phyloP scores from a whole-genome alignment of 2,797 vertebrate species.

The Centropyge bicolor region DNA sequence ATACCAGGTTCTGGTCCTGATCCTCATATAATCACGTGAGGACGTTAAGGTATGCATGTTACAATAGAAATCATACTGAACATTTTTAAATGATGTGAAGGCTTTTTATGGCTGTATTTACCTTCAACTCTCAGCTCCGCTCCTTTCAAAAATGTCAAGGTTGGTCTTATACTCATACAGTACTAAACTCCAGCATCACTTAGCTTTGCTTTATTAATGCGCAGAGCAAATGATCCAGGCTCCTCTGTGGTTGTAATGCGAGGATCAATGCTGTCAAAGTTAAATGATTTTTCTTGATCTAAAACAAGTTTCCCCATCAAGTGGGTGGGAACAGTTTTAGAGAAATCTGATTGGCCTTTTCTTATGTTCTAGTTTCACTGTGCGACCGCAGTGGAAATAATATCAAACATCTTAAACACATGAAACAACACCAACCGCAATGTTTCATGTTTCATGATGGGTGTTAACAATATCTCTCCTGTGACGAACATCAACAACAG shows the following conservation, averaged over 20 bases:
- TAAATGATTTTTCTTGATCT: conserved; percentile 21
- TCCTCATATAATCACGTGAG: no score
- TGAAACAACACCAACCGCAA: conserved; percentile 2
- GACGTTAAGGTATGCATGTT: no score
- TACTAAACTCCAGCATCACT: conserved; percentile 48
- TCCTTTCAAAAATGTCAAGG: not conserved
- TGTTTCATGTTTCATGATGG: conserved; percentile 3
- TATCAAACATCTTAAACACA: conserved; percentile 10
- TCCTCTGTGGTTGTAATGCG: not conserved
- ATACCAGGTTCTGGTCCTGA: not conserved
- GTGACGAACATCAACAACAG: not conserved
- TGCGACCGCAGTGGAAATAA: conserved; percentile 36
- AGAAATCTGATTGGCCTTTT: conserved; percentile 42
- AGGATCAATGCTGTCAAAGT: rapidly evolving
- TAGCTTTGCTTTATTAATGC: not conserved
- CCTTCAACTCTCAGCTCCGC: conserved; percentile 41
- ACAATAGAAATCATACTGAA: no score
- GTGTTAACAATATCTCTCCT: not conserved
- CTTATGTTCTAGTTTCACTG: not conserved
- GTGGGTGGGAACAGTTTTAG: conserved; percentile 28
- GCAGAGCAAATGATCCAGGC: not conserved
- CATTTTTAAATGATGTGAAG: not conserved
- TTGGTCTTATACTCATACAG: conserved; percentile 3
- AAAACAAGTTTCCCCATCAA: not conserved
- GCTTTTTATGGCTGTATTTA: conserved; percentile 4